Base-by-base conservation (phyloP, 2,797 vertebrate species). In the Malurus splendens region DNA sequence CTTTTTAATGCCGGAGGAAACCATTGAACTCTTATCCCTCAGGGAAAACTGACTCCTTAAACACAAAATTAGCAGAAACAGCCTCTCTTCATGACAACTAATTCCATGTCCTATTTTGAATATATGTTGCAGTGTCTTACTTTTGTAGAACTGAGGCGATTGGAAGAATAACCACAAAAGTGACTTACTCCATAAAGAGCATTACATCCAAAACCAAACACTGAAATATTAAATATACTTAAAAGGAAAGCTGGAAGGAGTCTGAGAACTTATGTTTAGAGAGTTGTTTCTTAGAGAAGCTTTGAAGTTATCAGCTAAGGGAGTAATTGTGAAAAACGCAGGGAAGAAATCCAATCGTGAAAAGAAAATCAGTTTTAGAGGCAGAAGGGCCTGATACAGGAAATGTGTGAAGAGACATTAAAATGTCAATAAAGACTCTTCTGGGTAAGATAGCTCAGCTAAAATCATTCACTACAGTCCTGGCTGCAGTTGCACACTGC, bases 381-480 rank as follows among this genome's bases (percentile, higher is more conserved):
- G 50, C 47, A 89, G 79, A n/a, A 89, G 72, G 57, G 32, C 32
- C 36, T 82, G 75, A 75, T 71, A 67, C 0, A 71, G 44, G 44
- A 90, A 93, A 91, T 48, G 55, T 38, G 68, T 72, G 65, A 85
- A 82, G 79, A 87, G 61, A 75, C 76, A 67, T 84, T 89, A 92
- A 93, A 95, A 92, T 82, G 78, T 87, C 93, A 71, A 60, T 94
- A 86, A 87, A 52, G 54, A 73, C 68, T 73, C 36, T 91, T 94
- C 89, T 80, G 78, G 60, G 86, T 67, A 82, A 87, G 84, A 89
- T 28, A 92, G 73, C 42, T 83, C 30, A 50, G 42, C 51, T 87
- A 71, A 92, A 91, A 82, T 92, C 33, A 61, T 77, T 90, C 92
- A 76, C 45, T 82, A 50, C 72, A 64, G 45, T 73, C 42, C 48